phyloP scores from a whole-genome alignment of 2,797 vertebrate species.

The Gymnopithys bicolor region DNA sequence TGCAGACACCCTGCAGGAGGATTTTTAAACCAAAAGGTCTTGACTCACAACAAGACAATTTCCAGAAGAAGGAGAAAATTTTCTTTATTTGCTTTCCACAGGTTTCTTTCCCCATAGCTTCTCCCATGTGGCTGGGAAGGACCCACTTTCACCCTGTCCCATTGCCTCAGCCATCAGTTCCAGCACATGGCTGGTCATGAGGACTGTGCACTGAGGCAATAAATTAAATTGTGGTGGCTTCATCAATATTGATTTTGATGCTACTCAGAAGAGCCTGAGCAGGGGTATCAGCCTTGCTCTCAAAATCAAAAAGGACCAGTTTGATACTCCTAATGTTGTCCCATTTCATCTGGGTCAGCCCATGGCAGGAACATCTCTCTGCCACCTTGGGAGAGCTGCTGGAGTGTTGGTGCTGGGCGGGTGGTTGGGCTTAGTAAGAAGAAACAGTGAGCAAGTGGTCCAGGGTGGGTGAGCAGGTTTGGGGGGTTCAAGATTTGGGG shows the following conservation, averaged over 20 bases:
- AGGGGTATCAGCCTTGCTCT: neutral
- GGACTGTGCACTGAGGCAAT: conserved; percentile 13
- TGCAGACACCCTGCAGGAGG: neutral
- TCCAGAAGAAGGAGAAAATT: neutral
- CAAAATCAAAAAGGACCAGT: rapidly evolving
- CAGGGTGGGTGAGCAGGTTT: neutral
- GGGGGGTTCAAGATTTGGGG: neutral
- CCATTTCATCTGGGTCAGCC: neutral
- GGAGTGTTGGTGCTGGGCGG: neutral
- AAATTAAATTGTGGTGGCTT: conserved; percentile 39
- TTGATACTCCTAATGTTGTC: neutral
- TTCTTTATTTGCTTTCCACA: neutral
- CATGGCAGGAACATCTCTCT: rapidly evolving
- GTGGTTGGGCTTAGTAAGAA: neutral
- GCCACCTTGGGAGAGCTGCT: neutral
- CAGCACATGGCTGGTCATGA: neutral
- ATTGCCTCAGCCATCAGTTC: neutral
- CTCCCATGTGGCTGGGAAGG: rapidly evolving
- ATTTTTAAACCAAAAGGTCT: neutral
- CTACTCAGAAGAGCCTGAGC: neutral
- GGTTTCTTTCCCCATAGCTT: rapidly evolving
- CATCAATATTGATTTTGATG: neutral
- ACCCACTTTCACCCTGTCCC: neutral
- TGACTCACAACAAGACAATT: neutral
- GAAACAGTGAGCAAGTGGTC: rapidly evolving